Base-by-base conservation (phyloP, 1,140 invertebrate species). In the Diorhabda elongata region DNA sequence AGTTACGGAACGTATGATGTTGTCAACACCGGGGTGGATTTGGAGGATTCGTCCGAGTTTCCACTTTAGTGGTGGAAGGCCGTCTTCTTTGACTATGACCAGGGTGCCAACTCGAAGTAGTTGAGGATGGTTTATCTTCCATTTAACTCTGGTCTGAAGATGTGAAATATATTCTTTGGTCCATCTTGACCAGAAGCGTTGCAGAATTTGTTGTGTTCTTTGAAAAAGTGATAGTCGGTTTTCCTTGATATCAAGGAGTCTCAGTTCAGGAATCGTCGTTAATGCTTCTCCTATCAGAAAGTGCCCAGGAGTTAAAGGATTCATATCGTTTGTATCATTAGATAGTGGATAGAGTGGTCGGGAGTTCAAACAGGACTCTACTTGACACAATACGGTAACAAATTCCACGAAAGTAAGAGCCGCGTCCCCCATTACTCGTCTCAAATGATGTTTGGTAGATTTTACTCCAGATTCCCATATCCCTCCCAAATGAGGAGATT, bases 311-410 rank as follows among this genome's bases (percentile, higher is more conserved):
- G 74, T 80, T 6, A 81, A 42, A n/a, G n/a, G n/a, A n/a, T n/a
- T n/a, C n/a, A n/a, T n/a, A n/a, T n/a, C n/a, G n/a, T n/a, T n/a
- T n/a, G n/a, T n/a, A n/a, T n/a, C n/a, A n/a, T n/a, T n/a, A n/a
- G n/a, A n/a, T n/a, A n/a, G n/a, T n/a, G n/a, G n/a, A n/a, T n/a
- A n/a, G n/a, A n/a, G n/a, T n/a, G n/a, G 63, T 61, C 59, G 62
- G 59, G 68, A 77, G 71, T 82, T 81, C 7, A 82, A 58, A 7
- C 71, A 63, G 3, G 76, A 74, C 64, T 80, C 79, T 6, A 78
- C 65, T 59, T 77, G 74, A 52, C 59, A 26, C 42, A 79, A 68
- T 43, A 75, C 64, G 3, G 76, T 80, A 26, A 62, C 56, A 42
- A 79, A 64, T 47, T 79, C 75, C 61, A 79, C 77, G 52, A 70